Percentiles rank a stretch among this genome's conserved stretches.
Evolutionary conservation across 2,797 vertebrate species (phyloP).

Genomic region (Thaleichthys pacificus): DNA sequence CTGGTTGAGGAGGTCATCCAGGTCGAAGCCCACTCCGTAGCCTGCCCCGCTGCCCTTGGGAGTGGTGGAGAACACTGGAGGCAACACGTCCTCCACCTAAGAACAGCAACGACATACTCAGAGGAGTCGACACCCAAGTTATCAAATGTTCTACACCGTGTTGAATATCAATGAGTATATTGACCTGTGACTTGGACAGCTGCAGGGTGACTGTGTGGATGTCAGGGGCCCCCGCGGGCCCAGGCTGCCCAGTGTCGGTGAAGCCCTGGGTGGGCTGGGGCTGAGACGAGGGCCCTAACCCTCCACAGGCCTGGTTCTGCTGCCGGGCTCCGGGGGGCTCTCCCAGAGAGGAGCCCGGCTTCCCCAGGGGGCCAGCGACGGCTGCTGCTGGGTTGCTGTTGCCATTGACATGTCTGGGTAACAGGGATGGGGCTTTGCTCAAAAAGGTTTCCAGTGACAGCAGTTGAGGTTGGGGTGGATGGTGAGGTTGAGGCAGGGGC

Average conservation of each 20-base stretch:
- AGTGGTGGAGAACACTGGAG: constrained; percentile 89
- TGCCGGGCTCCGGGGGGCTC: constrained; percentile 59
- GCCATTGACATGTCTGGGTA: constrained; percentile 59
- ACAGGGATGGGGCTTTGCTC: constrained; percentile 59
- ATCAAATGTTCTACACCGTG: too few relatives aligned
- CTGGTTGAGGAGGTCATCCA: constrained; percentile 92
- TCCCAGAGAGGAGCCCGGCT: constrained; percentile 61
- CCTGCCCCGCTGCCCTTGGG: constrained; percentile 95
- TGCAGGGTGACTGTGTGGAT: constrained; percentile 92
- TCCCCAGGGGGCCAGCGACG: constrained; percentile 61
- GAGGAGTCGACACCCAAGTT: neutral
- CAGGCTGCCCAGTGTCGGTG: constrained; percentile 72
- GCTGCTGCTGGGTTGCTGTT: constrained; percentile 47
- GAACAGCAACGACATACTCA: neutral
- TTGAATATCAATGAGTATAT: constrained; percentile 11
- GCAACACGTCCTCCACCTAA: constrained; percentile 92
- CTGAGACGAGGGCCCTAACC: constrained; percentile 60
- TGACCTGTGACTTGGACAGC: constrained; percentile 94
- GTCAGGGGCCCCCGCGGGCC: constrained; percentile 74
- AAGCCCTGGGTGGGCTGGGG: constrained; percentile 59
- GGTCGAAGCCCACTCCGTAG: constrained; percentile 92
- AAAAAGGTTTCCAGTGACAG: constrained; percentile 69
- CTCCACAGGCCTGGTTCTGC: constrained; percentile 57
- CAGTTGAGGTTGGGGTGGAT: constrained; percentile 62
- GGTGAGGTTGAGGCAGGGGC: constrained; percentile 28